Conservation (phyloP, 2,113 vertebrate species). For the Pseudolaguvia tuberculata region DNA sequence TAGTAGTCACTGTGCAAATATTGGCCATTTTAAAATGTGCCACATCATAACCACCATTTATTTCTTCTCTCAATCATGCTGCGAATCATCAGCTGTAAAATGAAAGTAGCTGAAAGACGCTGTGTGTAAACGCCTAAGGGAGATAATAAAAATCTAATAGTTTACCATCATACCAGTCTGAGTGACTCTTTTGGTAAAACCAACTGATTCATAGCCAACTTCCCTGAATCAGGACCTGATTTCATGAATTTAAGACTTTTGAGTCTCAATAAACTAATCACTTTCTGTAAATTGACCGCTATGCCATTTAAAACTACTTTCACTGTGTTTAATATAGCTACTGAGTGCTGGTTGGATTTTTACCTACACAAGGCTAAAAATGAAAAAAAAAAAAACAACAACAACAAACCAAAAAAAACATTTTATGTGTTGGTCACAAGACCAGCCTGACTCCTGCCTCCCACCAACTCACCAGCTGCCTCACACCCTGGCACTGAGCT, state of each 20-base stretch:
- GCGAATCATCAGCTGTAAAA: no score
- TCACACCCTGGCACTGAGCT: slow-evolving; percentile 49
- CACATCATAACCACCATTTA: no score
- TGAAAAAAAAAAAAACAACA: slow-evolving; percentile 46
- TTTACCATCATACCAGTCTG: neutral
- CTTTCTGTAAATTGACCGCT: neutral
- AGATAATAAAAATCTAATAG: neutral
- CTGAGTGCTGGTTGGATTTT: slow-evolving; percentile 66
- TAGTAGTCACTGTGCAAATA: no score
- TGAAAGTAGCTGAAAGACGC: no score
- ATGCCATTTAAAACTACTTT: neutral
- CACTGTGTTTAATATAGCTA: neutral
- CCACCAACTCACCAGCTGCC: slow-evolving; percentile 60
- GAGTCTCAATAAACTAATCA: neutral
- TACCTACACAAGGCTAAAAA: slow-evolving; percentile 64
- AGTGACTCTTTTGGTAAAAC: neutral
- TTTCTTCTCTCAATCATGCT: no score
- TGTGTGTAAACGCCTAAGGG: no score
- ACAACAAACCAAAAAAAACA: no score
- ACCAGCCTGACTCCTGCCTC: slow-evolving; percentile 54
- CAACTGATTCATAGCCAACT: neutral
- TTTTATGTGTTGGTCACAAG: slow-evolving; percentile 69
- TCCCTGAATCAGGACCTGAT: neutral
- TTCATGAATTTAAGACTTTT: neutral
- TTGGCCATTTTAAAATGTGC: no score